Percentiles rank a stretch among this genome's conserved stretches.
Evolutionary conservation across 1,140 invertebrate genomes (phyloP).

Genomic region (Drusus annulatus): DNA sequence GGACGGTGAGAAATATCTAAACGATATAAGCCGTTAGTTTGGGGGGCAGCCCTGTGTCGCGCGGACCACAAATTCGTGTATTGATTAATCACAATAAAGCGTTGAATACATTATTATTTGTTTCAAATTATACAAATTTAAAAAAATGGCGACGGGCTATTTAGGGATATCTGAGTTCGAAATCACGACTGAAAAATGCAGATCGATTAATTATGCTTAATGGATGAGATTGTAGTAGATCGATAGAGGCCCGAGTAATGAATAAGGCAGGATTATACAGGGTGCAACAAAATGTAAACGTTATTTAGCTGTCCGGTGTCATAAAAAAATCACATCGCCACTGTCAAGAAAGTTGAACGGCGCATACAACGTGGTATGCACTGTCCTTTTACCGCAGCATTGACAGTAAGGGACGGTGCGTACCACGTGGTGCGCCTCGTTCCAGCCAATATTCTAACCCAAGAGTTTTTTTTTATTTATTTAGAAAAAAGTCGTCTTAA

Average conservation of each 20-base stretch:
- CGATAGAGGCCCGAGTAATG: background rate
- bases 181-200: constrained; percentile 27
- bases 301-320: too few relatives aligned
- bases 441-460: too few relatives aligned
- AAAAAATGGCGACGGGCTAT: constrained; percentile 21
- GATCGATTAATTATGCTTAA: constrained; percentile 30
- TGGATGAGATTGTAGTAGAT: background rate
- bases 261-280: background rate
- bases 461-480: too few relatives aligned
- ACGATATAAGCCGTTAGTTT: background rate
- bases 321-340: too few relatives aligned
- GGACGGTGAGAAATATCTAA: too few relatives aligned
- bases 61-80: background rate
- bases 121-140: constrained; percentile 29
- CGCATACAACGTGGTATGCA: too few relatives aligned
- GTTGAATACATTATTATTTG: constrained; percentile 21
- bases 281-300: too few relatives aligned
- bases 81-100: constrained; percentile 38
- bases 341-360: too few relatives aligned
- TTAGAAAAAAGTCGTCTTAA: too few relatives aligned
- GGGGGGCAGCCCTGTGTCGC: background rate
- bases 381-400: too few relatives aligned
- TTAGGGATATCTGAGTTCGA: constrained; percentile 1
- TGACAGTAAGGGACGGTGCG: too few relatives aligned
- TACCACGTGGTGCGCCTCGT: too few relatives aligned